A percentile compares a stretch with the other conserved stretches of the same genome.
phyloP scores from a whole-genome alignment of 2,113 vertebrate species.

The Perca schrenkii region DNA sequence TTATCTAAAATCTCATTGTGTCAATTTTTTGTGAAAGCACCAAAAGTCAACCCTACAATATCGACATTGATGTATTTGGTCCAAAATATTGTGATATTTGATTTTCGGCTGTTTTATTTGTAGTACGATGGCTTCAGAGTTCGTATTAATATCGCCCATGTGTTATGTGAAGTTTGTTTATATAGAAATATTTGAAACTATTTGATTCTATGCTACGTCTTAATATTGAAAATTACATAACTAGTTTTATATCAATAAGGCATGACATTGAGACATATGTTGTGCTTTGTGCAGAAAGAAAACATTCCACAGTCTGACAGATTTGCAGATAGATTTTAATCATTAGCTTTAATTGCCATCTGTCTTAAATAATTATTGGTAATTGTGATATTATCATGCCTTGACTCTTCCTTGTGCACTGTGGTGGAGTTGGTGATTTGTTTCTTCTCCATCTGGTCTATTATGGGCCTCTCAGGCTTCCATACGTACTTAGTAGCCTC shows the following conservation, averaged over 20 bases:
- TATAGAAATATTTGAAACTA: neutral
- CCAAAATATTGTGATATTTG: too few species aligned
- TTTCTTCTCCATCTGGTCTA: constrained; percentile 98
- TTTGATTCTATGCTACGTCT: neutral
- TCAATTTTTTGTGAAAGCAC: too few species aligned
- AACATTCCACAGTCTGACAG: too few species aligned
- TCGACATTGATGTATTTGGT: too few species aligned
- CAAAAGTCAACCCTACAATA: too few species aligned
- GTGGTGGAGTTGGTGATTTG: constrained; percentile 95
- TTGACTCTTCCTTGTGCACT: constrained; percentile 86
- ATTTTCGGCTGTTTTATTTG: neutral
- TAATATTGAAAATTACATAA: neutral
- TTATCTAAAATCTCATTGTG: too few species aligned
- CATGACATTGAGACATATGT: neutral
- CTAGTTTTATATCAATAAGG: neutral
- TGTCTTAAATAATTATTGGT: neutral
- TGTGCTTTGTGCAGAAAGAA: neutral
- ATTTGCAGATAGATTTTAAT: neutral
- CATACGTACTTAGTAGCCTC: constrained; percentile 97
- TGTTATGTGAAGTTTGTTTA: neutral
- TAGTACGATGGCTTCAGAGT: neutral
- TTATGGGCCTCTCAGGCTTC: constrained; percentile 98
- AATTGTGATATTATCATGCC: constrained; percentile 61
- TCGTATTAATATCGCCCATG: neutral
- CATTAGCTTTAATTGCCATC: neutral